Base-by-base conservation (phyloP, 2,888 invertebrate species). In the Gasteruption jaculator region DNA sequence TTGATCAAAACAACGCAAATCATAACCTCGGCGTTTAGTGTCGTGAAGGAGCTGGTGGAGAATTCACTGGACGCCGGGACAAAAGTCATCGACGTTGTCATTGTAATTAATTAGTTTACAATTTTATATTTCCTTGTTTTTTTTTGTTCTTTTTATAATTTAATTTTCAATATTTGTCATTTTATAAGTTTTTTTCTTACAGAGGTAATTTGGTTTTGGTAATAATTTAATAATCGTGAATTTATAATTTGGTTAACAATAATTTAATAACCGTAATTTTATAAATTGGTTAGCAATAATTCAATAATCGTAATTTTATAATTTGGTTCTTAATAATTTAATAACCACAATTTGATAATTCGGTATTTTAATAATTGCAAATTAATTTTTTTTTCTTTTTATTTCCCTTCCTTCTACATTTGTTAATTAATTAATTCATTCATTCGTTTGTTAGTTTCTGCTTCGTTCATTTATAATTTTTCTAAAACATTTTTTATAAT, bases 61-160 rank as follows among this genome's bases (percentile, higher is more conserved):
- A 85, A 85, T 71, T 71, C 82, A 12, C 60, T 85, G 18, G 85
- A 85, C 68, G 82, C 83, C n/a, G 74, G 73, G 24, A 77, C 83
- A 1, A 74, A 74, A 12, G 71, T 63, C 50, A 72, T 85, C 34
- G 79, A 76, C 52, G 60, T 78, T 39, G 71, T 67, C 53, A 56
- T 77, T 53, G 76, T 75, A 56, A 57, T 63, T 52, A 36, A 39
- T 36, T 45, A 30, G 16, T 36, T 29, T 15, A 8, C 4, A 49
- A 44, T 37, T 43, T 52, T 32, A 58, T 45, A 43, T 10, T 29
- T 43, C 7, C 15, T 32, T 41, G 21, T 15, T 8, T 43, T n/a
- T n/a, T n/a, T 38, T 33, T 43, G 35, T 36, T 18, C 16, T 45
- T 33, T 39, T 37, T 26, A 31, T 46, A 50, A 24, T 21, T 21